Conservation (phyloP, 2,888 invertebrate genomes). For the Acrobasis repandana region DNA sequence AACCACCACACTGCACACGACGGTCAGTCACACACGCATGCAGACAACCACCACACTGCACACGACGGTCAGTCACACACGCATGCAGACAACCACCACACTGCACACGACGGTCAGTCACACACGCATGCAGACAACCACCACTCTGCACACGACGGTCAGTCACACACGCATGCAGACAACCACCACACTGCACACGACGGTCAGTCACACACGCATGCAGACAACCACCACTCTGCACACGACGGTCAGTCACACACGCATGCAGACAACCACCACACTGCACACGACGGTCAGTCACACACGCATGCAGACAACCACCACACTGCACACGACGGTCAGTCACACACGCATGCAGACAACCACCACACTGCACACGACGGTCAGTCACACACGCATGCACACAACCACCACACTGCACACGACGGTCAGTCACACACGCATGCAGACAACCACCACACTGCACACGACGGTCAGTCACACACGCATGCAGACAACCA, state of each 20-base stretch:
- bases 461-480: slow-evolving; percentile 77
- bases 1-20: slow-evolving; percentile 71
- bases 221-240: too few relatives aligned
- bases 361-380: slow-evolving; percentile 71
- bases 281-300: slow-evolving; percentile 77
- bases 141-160: too few relatives aligned
- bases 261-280: slow-evolving; percentile 34
- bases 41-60: too few relatives aligned
- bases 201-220: slow-evolving; percentile 47
- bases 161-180: too few relatives aligned
- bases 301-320: not conserved
- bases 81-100: slow-evolving; percentile 34
- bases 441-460: slow-evolving; percentile 34
- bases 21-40: slow-evolving; percentile 47
- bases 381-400: slow-evolving; percentile 47
- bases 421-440: too few relatives aligned
- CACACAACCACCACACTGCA: too few relatives aligned
- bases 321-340: too few relatives aligned
- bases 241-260: too few relatives aligned
- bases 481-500: not conserved
- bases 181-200: slow-evolving; percentile 71
- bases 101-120: slow-evolving; percentile 77
- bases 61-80: too few relatives aligned
- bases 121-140: not conserved
- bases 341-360: too few relatives aligned